Conservation (phyloP, 2,888 invertebrate species). For the Napeogenes inachia region DNA sequence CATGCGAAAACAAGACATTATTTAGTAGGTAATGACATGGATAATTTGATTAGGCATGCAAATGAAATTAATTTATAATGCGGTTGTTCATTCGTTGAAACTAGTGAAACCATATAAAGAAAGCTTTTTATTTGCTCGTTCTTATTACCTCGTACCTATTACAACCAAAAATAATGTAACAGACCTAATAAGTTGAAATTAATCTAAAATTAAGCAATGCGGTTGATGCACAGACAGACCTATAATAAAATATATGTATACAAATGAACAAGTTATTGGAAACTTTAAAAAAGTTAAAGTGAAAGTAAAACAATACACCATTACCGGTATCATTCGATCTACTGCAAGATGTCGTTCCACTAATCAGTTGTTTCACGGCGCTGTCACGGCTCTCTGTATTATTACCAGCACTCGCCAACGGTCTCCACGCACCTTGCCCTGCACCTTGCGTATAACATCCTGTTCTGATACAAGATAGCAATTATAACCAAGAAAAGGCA, state of each 20-base stretch:
- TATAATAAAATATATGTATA: too few relatives aligned
- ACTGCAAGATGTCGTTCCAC: conserved; percentile 42
- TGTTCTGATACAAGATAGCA: conserved; percentile 68
- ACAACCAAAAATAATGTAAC: too few relatives aligned
- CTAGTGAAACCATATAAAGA: too few relatives aligned
- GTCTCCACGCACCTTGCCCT: conserved; percentile 68
- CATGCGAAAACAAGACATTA: conserved; percentile 27
- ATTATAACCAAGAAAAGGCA: conserved; percentile 41
- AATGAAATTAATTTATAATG: conserved; percentile 12
- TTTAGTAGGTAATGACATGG: conserved; percentile 40
- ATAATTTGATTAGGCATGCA: conserved; percentile 43
- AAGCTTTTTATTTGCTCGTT: too few relatives aligned
- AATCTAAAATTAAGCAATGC: too few relatives aligned
- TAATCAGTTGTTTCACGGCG: conserved; percentile 69
- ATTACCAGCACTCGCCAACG: conserved; percentile 56
- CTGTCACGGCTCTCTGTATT: conserved; percentile 49
- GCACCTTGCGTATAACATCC: conserved; percentile 66
- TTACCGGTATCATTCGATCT: conserved; percentile 33
- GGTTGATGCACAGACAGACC: too few relatives aligned
- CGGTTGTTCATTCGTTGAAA: background rate
- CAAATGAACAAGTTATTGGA: too few relatives aligned
- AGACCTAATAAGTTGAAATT: too few relatives aligned
- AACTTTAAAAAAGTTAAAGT: conserved; percentile 17
- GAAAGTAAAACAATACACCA: conserved; percentile 10
- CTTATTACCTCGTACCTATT: too few relatives aligned